phyloP scores from a whole-genome alignment of 2,888 invertebrate genomes.

The Patella caerulea region DNA sequence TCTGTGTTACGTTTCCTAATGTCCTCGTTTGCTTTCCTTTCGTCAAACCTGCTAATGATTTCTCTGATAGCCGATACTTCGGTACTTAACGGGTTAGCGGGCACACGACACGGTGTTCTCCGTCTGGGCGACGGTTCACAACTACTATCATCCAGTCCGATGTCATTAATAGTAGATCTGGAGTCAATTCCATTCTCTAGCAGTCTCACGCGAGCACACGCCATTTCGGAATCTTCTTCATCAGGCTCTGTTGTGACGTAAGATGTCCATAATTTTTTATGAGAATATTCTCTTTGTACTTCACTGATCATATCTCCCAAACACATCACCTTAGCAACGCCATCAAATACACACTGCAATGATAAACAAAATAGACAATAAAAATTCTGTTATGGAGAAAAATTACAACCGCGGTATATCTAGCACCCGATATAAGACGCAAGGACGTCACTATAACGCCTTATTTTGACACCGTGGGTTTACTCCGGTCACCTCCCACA shows the following conservation, averaged over 20 bases:
- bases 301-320: constrained; percentile 51
- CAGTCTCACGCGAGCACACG: constrained; percentile 50
- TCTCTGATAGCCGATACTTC: constrained; percentile 16
- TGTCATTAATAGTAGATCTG: constrained; percentile 15
- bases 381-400: too few relatives aligned
- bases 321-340: constrained; percentile 51
- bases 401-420: too few relatives aligned
- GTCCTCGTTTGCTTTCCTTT: constrained; percentile 54
- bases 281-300: constrained; percentile 28
- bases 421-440: too few relatives aligned
- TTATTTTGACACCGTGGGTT: too few relatives aligned
- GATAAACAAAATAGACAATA: too few relatives aligned
- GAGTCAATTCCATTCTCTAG: constrained; percentile 44
- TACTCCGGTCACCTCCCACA: too few relatives aligned
- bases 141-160: constrained; percentile 15
- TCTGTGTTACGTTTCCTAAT: constrained; percentile 51
- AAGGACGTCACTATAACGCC: too few relatives aligned
- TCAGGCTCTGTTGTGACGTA: constrained; percentile 34
- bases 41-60: constrained; percentile 29
- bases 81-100: constrained; percentile 14
- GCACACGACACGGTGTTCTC: constrained; percentile 25
- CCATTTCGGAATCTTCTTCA: constrained; percentile 46
- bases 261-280: constrained; percentile 39
- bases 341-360: constrained; percentile 57
- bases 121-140: constrained; percentile 26